Percentiles rank a stretch among this genome's conserved stretches.
Evolutionary conservation across 2,888 invertebrate genomes (phyloP).

Genomic region (Orthosia gracilis): DNA sequence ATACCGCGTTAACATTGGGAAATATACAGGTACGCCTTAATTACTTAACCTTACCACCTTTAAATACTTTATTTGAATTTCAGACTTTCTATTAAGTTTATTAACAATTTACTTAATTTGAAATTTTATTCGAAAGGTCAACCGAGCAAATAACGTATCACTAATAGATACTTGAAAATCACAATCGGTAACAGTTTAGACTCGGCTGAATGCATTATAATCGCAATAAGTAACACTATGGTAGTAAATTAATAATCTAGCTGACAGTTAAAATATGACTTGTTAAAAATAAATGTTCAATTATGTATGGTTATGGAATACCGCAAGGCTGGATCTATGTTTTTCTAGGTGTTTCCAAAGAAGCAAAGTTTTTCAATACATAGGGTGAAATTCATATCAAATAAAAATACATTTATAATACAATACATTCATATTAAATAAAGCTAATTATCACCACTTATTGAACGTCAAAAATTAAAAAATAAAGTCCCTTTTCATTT

Average conservation of each 20-base stretch:
- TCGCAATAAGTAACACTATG: conserved; percentile 24
- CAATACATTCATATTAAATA: too few relatives aligned
- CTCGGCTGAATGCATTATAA: conserved; percentile 16
- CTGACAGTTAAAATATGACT: background rate
- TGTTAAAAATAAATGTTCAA: conserved; percentile 9
- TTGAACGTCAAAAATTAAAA: too few relatives aligned
- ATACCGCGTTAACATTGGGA: too few relatives aligned
- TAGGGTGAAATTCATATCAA: too few relatives aligned
- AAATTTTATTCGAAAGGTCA: conserved; percentile 19
- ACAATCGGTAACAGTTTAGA: conserved; percentile 17
- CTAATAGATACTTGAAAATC: conserved; percentile 11
- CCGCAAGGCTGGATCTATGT: too few relatives aligned
- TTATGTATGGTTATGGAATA: background rate
- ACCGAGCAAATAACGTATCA: background rate
- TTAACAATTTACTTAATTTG: background rate
- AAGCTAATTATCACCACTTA: too few relatives aligned
- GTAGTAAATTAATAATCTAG: conserved; percentile 2
- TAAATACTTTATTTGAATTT: background rate
- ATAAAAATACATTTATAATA: too few relatives aligned
- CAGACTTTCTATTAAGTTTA: background rate
- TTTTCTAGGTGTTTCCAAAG: too few relatives aligned
- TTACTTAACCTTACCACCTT: too few relatives aligned
- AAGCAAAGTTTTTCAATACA: too few relatives aligned
- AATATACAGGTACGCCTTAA: too few relatives aligned
- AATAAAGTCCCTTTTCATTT: too few relatives aligned